Conservation (phyloP, 2,113 vertebrate species). For the Mola mola region DNA sequence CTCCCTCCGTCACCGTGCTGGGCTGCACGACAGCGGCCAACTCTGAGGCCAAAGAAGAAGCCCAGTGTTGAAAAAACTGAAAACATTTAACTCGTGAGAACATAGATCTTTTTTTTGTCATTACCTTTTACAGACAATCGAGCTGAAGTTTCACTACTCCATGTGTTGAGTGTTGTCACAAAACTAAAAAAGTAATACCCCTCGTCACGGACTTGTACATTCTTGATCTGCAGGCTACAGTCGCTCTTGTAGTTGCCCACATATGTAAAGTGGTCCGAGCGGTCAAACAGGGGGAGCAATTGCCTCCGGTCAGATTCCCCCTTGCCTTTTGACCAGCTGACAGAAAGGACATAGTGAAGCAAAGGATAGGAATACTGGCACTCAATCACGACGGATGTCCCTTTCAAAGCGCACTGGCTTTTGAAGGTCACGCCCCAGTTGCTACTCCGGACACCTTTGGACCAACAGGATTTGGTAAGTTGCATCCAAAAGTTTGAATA, state of each 20-base stretch:
- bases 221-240: slow-evolving; percentile 57
- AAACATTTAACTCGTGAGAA: neutral
- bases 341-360: neutral
- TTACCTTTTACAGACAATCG: slow-evolving; percentile 54
- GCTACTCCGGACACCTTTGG: slow-evolving; percentile 54
- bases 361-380: slow-evolving; percentile 57
- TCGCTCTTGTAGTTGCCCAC: neutral
- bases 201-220: slow-evolving; percentile 26
- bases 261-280: slow-evolving; percentile 21
- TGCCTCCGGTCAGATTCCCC: rapidly evolving
- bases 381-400: slow-evolving; percentile 42
- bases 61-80: neutral
- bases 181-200: slow-evolving; percentile 48
- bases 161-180: rapidly evolving
- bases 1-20: slow-evolving; percentile 53
- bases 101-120: rapidly evolving
- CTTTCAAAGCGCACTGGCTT: slow-evolving; percentile 55
- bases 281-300: neutral
- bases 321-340: slow-evolving; percentile 9
- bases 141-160: neutral
- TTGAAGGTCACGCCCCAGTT: slow-evolving; percentile 34
- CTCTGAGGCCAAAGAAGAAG: slow-evolving; percentile 36
- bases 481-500: neutral
- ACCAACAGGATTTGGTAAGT: neutral
- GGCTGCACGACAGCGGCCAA: slow-evolving; percentile 41